Evolutionary conservation across 2,797 vertebrate genomes (phyloP).

Genomic region (Muscicapa striata): DNA sequence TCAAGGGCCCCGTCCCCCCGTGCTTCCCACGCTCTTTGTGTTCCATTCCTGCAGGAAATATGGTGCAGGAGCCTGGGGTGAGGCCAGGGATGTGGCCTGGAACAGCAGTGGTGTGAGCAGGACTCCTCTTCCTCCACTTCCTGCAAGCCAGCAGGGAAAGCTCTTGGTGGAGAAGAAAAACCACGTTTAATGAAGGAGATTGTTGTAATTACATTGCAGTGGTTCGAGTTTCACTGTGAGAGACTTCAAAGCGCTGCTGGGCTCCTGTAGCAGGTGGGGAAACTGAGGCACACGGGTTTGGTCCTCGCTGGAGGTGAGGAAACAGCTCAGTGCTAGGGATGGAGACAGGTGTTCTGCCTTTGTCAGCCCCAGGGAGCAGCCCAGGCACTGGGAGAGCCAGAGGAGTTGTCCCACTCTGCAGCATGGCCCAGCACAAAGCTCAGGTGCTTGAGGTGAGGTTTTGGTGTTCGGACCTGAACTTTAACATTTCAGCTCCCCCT

Average conservation of each 20-base stretch:
- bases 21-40: constrained; percentile 38
- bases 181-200: neutral
- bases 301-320: neutral
- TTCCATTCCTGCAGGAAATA: neutral
- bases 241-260: neutral
- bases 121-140: neutral
- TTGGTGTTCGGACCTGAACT: neutral
- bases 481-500: neutral
- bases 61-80: neutral
- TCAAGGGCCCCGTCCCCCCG: neutral
- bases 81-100: neutral
- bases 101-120: neutral
- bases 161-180: neutral
- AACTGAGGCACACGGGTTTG: neutral
- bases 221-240: neutral
- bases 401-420: rapidly evolving
- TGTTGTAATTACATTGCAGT: neutral
- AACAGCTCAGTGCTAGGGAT: rapidly evolving
- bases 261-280: neutral
- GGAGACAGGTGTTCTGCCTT: neutral
- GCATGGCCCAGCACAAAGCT: neutral
- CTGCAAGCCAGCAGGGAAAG: neutral
- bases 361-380: neutral
- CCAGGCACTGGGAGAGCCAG: neutral
- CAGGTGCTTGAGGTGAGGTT: neutral